Conservation (phyloP, 2,888 invertebrate genomes). For the Pilophorus perplexus region DNA sequence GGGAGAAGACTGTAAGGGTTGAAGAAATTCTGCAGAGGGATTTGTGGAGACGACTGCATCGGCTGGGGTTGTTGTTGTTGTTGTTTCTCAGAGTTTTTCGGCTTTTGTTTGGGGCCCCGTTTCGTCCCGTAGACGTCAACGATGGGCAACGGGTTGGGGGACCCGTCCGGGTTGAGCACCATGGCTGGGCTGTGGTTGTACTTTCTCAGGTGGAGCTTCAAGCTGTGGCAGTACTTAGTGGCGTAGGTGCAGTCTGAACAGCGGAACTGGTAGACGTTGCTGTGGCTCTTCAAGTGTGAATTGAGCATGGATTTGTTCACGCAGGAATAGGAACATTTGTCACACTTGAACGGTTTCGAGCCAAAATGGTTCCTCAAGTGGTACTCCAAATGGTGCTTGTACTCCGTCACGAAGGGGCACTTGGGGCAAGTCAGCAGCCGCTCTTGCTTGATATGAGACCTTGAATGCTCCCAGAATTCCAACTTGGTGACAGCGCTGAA, state of each 20-base stretch:
- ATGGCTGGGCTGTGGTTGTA: constrained; percentile 87
- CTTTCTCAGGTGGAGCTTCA: constrained; percentile 91
- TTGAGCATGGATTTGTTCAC: constrained; percentile 99
- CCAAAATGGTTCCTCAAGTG: constrained; percentile 93
- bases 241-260: constrained; percentile 93
- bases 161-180: constrained; percentile 84
- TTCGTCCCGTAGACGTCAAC: constrained; percentile 89
- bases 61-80: constrained; percentile 18
- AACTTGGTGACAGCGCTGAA: constrained; percentile 76
- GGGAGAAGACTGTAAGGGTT: constrained; percentile 48
- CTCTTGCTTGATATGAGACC: constrained; percentile 88
- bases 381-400: constrained; percentile 97
- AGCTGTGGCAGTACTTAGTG: constrained; percentile 96
- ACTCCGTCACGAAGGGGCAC: constrained; percentile 97
- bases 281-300: constrained; percentile 95
- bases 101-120: constrained; percentile 73
- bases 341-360: constrained; percentile 92
- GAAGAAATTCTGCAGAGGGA: constrained; percentile 42
- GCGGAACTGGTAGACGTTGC: constrained; percentile 85
- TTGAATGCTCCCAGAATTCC: constrained; percentile 90
- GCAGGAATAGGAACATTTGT: constrained; percentile 82
- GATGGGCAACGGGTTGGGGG: constrained; percentile 80
- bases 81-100: constrained; percentile 41
- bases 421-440: constrained; percentile 85
- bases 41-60: constrained; percentile 43